Percentiles rank a stretch among this genome's conserved stretches.
These are phyloP conservation scores for Blastomussa wellsi DNA, from an alignment of 92 coral and sea anemone species.

Conservation along the genomic window DNA sequence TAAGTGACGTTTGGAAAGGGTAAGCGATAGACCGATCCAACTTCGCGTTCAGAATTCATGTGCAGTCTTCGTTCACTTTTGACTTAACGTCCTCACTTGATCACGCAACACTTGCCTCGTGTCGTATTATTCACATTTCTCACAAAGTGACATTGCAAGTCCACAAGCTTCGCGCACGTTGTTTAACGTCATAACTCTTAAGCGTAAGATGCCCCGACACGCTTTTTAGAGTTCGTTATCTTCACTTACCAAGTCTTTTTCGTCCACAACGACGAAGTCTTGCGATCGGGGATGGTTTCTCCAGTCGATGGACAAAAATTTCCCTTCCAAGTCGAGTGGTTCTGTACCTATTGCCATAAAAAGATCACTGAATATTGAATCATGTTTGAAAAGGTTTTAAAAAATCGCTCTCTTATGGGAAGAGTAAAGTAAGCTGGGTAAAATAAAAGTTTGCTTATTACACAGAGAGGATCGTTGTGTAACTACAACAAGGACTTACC, in stretches of 20 bases:
- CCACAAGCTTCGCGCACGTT: not conserved
- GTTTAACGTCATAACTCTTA: not conserved
- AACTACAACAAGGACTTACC: conserved; percentile 39
- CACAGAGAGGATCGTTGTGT: too few species aligned
- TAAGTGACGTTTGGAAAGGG: not conserved
- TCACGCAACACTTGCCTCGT: not conserved
- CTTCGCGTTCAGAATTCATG: not conserved
- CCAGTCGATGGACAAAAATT: conserved; percentile 71
- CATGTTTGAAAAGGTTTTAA: not conserved
- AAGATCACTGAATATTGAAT: not conserved
- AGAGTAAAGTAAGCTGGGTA: not conserved
- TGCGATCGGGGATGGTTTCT: conserved; percentile 71
- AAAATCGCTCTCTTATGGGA: not conserved
- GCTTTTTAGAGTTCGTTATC: too few species aligned
- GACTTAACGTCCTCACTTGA: not conserved
- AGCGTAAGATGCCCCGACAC: too few species aligned
- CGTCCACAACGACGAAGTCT: conserved; percentile 63
- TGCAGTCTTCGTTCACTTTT: not conserved
- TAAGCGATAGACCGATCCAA: not conserved
- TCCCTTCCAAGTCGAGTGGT: conserved; percentile 61
- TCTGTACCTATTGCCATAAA: conserved; percentile 45
- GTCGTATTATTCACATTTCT: not conserved
- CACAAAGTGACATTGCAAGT: not conserved
- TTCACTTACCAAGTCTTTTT: conserved; percentile 58
- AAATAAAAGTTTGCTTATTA: not conserved